Base-by-base conservation (phyloP, 2,113 vertebrate genomes). In the Colius striatus region DNA sequence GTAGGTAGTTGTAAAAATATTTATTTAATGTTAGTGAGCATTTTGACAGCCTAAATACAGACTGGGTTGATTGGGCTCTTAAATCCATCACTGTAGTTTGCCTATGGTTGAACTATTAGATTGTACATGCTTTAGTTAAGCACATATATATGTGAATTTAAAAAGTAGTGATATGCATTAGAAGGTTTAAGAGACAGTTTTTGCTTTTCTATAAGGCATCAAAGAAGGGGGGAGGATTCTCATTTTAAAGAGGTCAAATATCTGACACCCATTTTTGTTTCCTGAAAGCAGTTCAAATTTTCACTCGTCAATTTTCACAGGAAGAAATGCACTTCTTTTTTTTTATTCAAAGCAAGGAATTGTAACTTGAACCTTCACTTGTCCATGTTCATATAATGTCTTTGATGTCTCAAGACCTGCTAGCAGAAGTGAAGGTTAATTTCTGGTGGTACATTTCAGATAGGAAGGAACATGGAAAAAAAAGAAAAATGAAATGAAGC, bases 361-460 rank as follows among this genome's bases (percentile, higher is more conserved):
- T 79, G 45, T 27, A 53, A 32, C 5, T 78, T 55, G 34, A 78
- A 72, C 32, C 43, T 85, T 68, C 60, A 23, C 5, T 4, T 16
- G 17, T 38, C 23, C 17, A 2, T 0, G 0, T 43, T 71, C 58
- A 87, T 54, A 54, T 77, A 80, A 53, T 2, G 0, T 47, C 23
- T 72, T 43, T 54, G 12, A 26, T 67, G 32, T 41, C 53, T 75
- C 27, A 58, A 66, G n/a, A 18, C 74, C 12, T 78, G n/a, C 32
- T 47, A 38, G 19, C 17, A 74, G 71, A n/a, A 55, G n/a, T 41
- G 54, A 61, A 43, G 51, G 67, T 80, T 83, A n/a, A 10, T 61
- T 83, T 73, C 72, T 83, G 9, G 18, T 66, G 47, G 2, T 27
- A 14, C 43, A 27, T 63, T 92, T 84, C 30, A 67, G 51, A 23